Evolutionary conservation across 2,888 invertebrate species (phyloP).

Genomic region (Teinopalpus imperialis): DNA sequence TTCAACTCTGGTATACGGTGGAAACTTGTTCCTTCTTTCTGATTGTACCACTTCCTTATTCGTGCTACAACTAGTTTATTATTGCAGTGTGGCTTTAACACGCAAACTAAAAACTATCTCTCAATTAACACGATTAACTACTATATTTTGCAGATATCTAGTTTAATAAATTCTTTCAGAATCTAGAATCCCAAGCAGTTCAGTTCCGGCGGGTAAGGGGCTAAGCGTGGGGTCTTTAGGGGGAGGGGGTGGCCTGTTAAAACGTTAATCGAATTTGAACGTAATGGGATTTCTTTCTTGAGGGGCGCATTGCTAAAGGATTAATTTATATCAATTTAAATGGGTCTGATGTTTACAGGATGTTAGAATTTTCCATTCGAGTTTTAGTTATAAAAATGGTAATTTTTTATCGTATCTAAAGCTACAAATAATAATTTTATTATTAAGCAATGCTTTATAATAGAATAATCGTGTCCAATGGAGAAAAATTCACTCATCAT

Average conservation of each 20-base stretch:
- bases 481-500: too few relatives aligned
- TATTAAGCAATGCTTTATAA: too few relatives aligned
- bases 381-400: not conserved
- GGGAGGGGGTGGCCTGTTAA: constrained; percentile 54
- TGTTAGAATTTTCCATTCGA: constrained; percentile 36
- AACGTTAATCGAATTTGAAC: constrained; percentile 79
- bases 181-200: constrained; percentile 19
- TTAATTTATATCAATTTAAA: constrained; percentile 82
- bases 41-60: too few relatives aligned
- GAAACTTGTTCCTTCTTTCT: too few relatives aligned
- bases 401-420: not conserved
- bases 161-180: constrained; percentile 9
- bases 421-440: too few relatives aligned
- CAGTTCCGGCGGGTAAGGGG: constrained; percentile 9
- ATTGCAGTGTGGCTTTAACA: too few relatives aligned
- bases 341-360: constrained; percentile 55
- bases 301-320: constrained; percentile 77
- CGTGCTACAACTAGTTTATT: too few relatives aligned
- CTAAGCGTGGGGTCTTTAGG: constrained; percentile 32
- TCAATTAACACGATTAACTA: not conserved
- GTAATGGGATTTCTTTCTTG: constrained; percentile 82
- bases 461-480: too few relatives aligned
- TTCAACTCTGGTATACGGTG: too few relatives aligned
- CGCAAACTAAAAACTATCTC: too few relatives aligned
- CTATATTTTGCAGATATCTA: constrained; percentile 7